These are phyloP conservation scores for Pterobdella sp. DNA, from an alignment of 2,888 invertebrate genomes.

Conservation along the genomic window DNA sequence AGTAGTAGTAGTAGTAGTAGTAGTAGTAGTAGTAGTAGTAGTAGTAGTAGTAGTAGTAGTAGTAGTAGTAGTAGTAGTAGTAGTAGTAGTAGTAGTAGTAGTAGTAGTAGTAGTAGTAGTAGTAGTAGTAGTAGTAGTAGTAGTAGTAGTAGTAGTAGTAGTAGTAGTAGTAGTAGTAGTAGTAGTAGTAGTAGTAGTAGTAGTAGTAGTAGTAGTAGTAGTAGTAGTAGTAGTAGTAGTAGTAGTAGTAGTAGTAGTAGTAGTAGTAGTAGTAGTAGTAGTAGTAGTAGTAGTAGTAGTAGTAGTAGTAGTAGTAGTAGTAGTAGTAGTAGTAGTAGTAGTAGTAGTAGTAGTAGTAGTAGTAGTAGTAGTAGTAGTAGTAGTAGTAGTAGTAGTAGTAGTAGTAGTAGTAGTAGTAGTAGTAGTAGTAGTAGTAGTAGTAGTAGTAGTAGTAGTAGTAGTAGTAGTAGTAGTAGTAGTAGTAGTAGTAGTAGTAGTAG, in stretches of 20 bases:
- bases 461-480: slow-evolving; percentile 27
- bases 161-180: neutral
- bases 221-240: neutral
- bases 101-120: slow-evolving; percentile 16
- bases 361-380: slow-evolving; percentile 3
- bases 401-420: slow-evolving; percentile 20
- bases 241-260: slow-evolving; percentile 22
- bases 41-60: slow-evolving; percentile 1
- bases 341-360: slow-evolving; percentile 25
- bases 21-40: slow-evolving; percentile 1
- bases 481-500: slow-evolving; percentile 24
- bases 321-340: slow-evolving; percentile 27
- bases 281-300: slow-evolving; percentile 24
- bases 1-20: slow-evolving; percentile 1
- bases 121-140: slow-evolving; percentile 16
- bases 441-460: slow-evolving; percentile 25
- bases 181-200: slow-evolving; percentile 3
- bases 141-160: slow-evolving; percentile 3
- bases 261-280: slow-evolving; percentile 20
- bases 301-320: slow-evolving; percentile 26
- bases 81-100: slow-evolving; percentile 15
- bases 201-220: slow-evolving; percentile 2
- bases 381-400: slow-evolving; percentile 26
- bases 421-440: slow-evolving; percentile 24
- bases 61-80: slow-evolving; percentile 3